These are phyloP conservation scores for Lordiphosa collinella DNA, from an alignment of 1,140 invertebrate genomes.

Conservation along the genomic window DNA sequence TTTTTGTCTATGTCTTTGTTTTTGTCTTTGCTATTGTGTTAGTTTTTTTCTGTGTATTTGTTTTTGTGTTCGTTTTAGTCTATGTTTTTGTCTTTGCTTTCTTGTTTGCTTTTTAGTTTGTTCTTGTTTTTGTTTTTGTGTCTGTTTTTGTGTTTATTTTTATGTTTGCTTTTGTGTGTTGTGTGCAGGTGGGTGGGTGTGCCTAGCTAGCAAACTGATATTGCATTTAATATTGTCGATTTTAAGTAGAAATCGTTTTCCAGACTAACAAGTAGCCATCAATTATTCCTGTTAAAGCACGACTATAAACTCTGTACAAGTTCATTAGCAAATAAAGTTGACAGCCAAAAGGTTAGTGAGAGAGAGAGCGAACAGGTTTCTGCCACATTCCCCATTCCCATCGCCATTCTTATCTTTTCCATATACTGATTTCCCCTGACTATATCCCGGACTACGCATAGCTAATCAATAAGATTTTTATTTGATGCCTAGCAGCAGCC, in stretches of 20 bases:
- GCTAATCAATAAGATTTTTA: conserved; percentile 71
- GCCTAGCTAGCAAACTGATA: no score
- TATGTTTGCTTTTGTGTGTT: no score
- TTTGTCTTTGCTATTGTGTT: no score
- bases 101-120: no score
- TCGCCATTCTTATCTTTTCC: conserved; percentile 12
- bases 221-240: no score
- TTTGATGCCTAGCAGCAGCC: conserved; percentile 22
- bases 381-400: conserved; percentile 18
- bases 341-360: conserved; percentile 50
- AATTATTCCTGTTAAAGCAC: conserved; percentile 10
- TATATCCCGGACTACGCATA: conserved; percentile 16
- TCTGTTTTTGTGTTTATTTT: no score
- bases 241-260: conserved; percentile 6
- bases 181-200: no score
- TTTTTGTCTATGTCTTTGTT: no score
- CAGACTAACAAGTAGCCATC: conserved; percentile 9
- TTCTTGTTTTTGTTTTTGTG: no score
- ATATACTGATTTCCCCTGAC: conserved; percentile 61
- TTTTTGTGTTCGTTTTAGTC: no score
- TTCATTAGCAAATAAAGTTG: conserved; percentile 76
- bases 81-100: no score
- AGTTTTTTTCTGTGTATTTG: no score
- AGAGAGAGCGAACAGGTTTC: conserved; percentile 7
- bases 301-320: conserved; percentile 35